Evolutionary conservation across 2,888 invertebrate species (phyloP).

Genomic region (Eristalis pertinax): DNA sequence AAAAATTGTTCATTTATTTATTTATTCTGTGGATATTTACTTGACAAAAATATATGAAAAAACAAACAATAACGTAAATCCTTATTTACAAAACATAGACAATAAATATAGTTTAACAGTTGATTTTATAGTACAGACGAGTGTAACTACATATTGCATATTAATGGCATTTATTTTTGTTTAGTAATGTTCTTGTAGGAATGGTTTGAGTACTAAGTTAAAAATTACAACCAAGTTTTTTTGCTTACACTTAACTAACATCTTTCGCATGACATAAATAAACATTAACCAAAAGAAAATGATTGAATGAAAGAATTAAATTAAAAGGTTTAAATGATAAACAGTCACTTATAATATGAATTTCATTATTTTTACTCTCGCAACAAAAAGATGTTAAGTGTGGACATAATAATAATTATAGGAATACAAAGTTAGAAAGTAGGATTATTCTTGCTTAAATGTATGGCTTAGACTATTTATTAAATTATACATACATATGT

Average conservation of each 20-base stretch:
- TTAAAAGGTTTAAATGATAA: not conserved
- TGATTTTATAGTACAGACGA: slow-evolving; percentile 16
- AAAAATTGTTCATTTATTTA: slow-evolving; percentile 1
- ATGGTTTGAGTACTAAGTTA: slow-evolving; percentile 45
- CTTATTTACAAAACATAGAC: slow-evolving; percentile 66
- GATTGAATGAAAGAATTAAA: not conserved
- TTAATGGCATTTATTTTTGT: not conserved
- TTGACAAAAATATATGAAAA: slow-evolving; percentile 54
- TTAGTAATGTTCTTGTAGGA: slow-evolving; percentile 26
- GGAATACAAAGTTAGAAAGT: slow-evolving; percentile 59
- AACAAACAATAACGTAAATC: slow-evolving; percentile 52
- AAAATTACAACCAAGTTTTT: slow-evolving; percentile 60
- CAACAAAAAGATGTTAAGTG: not conserved
- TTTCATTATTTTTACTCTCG: not conserved
- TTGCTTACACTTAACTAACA: slow-evolving; percentile 1
- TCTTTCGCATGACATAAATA: too few relatives aligned
- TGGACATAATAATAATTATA: slow-evolving; percentile 13
- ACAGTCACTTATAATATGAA: not conserved
- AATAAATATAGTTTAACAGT: slow-evolving; percentile 53
- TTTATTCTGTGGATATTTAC: slow-evolving; percentile 46
- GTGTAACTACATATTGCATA: slow-evolving; percentile 6
- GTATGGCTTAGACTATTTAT: slow-evolving; percentile 31
- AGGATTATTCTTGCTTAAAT: slow-evolving; percentile 35
- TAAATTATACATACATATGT: slow-evolving; percentile 57
- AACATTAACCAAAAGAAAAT: too few relatives aligned